Base-by-base conservation (phyloP, 1,140 invertebrate genomes). In the Coenobita brevimanus region DNA sequence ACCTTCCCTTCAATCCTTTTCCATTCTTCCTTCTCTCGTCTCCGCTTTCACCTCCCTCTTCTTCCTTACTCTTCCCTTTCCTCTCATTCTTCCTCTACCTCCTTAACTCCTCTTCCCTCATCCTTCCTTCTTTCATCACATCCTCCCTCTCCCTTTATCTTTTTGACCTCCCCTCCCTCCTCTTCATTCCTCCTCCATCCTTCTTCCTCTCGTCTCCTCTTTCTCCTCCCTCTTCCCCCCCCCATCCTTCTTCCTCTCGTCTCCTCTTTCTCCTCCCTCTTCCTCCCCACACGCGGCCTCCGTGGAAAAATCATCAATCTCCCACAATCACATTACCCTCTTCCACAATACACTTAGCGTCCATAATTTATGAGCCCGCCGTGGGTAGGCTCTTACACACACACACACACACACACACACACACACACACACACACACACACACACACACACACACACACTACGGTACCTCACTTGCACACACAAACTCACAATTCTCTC, bases 301-400 rank as follows among this genome's bases (percentile, higher is more conserved):
- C n/a, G n/a, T n/a, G 38, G 24, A 33, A 24, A 36, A 82, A 30
- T 46, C 81, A 69, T 50, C 41, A 82, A 33, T 50, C 81, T 54
- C 17, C 54, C 50, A 30, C 76, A 79, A 57, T 33, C 46, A 36
- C 69, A 79, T 60, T 79, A 60, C 76, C 76, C 33, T 10, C 21
- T 50, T 21, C 71, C n/a, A 38, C 24, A 75, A 75, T 75, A 43
- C 71, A 75, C 71, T 75, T 75, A 75, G 41, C 71, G 17, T 75
- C 71, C n/a, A 75, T 75, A 75, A 75, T 43, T 75, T 75, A 75
- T 75, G 41, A 75, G 71, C 1, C 33, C 41, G 33, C 17, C 30
- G 41, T n/a, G 17, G 21, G 24, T 75, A 75, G 30, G 33, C 15
- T 36, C 57, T 60, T n/a, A 57, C 76, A 79, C 54, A 4, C n/a